Conservation (phyloP, 2,888 invertebrate species). For the Euplexia lucipara region DNA sequence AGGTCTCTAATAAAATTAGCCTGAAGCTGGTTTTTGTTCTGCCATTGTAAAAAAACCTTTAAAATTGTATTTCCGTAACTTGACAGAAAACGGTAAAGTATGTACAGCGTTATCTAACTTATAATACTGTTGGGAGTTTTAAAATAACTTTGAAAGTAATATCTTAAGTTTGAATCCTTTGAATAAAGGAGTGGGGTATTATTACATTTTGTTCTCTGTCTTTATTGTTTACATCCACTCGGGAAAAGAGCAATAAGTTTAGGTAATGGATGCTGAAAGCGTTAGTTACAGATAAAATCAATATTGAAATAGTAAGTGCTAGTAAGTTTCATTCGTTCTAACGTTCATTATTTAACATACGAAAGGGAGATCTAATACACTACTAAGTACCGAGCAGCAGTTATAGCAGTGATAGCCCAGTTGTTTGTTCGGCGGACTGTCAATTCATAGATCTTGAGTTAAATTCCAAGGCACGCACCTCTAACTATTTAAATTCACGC, state of each 20-base stretch:
- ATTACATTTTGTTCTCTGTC: constrained; percentile 40
- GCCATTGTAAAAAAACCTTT: constrained; percentile 3
- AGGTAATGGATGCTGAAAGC: constrained; percentile 30
- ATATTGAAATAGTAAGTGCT: constrained; percentile 3
- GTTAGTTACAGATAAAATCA: constrained; percentile 10
- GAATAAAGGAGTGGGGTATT: constrained; percentile 32
- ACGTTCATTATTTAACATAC: neutral
- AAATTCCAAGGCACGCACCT: too few species aligned
- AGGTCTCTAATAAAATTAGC: constrained; percentile 22
- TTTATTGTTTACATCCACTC: constrained; percentile 35
- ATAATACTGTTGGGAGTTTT: constrained; percentile 43
- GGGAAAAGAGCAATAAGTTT: constrained; percentile 21
- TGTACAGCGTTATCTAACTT: constrained; percentile 41
- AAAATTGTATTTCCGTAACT: constrained; percentile 20
- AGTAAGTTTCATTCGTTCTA: neutral
- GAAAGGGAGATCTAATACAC: neutral
- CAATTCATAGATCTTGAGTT: too few species aligned
- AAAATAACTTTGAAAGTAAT: constrained; percentile 55
- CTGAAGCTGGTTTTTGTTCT: constrained; percentile 10
- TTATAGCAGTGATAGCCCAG: too few species aligned
- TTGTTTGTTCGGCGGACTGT: too few species aligned
- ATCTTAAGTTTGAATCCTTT: constrained; percentile 58
- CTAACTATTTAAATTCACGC: too few species aligned
- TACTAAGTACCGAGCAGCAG: too few species aligned
- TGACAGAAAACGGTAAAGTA: constrained; percentile 10